A percentile compares a stretch with the other conserved stretches of the same genome.
phyloP scores from a whole-genome alignment of 2,113 vertebrate genomes.

The Eidolon helvum region DNA sequence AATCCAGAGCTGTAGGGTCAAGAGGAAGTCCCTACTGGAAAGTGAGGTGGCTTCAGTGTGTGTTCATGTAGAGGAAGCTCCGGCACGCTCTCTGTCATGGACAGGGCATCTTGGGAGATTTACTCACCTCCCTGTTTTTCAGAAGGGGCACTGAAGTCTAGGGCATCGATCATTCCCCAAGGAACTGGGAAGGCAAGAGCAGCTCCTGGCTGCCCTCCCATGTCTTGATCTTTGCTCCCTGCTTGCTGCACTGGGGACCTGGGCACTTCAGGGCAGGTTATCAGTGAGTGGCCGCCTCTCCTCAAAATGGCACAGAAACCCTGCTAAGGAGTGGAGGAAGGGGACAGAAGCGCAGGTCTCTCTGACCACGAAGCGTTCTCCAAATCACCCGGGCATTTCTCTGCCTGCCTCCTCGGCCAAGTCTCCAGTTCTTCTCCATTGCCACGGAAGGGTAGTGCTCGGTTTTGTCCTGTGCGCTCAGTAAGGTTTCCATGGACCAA shows the following conservation, averaged over 20 bases:
- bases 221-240: not conserved
- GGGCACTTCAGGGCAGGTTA: not conserved
- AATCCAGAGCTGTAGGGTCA: not conserved
- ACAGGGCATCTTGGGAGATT: not conserved
- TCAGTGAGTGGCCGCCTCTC: not conserved
- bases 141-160: not conserved
- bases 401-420: rapidly evolving
- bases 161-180: not conserved
- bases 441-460: not conserved
- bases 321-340: not conserved
- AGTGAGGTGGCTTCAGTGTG: not conserved
- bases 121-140: not conserved
- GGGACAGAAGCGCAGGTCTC: not conserved
- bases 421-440: not conserved
- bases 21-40: not conserved
- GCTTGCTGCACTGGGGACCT: not conserved
- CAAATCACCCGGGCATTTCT: not conserved
- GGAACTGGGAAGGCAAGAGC: not conserved
- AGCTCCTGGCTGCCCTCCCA: not conserved
- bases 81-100: not conserved
- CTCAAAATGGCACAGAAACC: not conserved
- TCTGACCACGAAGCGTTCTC: not conserved
- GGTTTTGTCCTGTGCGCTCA: too few relatives aligned
- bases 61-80: not conserved
- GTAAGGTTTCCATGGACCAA: not conserved